These are phyloP conservation scores for Lepidonotus clava DNA, from an alignment of 2,888 invertebrate genomes.

Conservation along the genomic window DNA sequence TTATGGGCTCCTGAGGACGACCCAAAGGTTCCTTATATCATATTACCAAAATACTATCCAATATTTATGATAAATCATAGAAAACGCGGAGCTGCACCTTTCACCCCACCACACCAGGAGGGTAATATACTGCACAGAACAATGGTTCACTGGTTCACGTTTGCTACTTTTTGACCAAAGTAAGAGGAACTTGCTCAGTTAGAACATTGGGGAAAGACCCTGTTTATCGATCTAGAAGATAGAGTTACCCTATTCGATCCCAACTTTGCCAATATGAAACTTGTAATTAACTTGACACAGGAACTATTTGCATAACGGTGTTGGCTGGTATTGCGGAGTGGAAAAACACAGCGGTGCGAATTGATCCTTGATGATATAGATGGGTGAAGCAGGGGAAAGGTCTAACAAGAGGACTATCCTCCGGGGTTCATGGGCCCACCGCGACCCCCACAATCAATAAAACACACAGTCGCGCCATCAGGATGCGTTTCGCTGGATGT, in stretches of 20 bases:
- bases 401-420: slow-evolving; percentile 1
- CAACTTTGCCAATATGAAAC: background rate
- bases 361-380: slow-evolving; percentile 12
- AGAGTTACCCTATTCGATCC: background rate
- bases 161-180: too few relatives aligned
- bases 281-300: slow-evolving; percentile 25
- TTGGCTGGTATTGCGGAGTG: background rate
- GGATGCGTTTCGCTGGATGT: slow-evolving; percentile 8
- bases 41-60: too few relatives aligned
- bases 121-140: too few relatives aligned
- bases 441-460: background rate
- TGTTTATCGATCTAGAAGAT: background rate
- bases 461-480: background rate
- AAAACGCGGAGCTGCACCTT: too few relatives aligned
- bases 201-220: too few relatives aligned
- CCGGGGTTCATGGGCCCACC: background rate
- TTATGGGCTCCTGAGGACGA: too few relatives aligned
- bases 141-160: too few relatives aligned
- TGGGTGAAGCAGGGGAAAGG: slow-evolving; percentile 8
- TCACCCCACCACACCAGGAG: too few relatives aligned
- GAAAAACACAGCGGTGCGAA: background rate
- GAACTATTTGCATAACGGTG: background rate
- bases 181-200: too few relatives aligned
- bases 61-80: too few relatives aligned
- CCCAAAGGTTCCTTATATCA: too few relatives aligned